Conservation (phyloP, 35 echinoderm and acorn worm genomes). For the Apostichopus californicus region DNA sequence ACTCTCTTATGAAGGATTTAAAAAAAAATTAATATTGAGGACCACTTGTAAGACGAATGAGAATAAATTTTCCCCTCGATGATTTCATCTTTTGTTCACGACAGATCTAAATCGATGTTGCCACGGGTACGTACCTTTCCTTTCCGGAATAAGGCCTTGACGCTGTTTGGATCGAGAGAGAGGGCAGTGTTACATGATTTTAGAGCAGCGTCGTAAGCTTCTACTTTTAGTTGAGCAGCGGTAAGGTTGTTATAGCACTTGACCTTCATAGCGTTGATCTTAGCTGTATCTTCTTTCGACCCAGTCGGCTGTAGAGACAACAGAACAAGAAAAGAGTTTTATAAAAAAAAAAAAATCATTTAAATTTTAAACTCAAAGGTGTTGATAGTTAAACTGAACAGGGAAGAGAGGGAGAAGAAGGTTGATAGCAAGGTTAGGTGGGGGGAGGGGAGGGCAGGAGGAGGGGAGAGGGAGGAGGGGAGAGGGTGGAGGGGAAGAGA, state of each 20-base stretch:
- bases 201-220: conserved; percentile 85
- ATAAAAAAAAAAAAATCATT: background rate
- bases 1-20: no score
- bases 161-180: conserved; percentile 75
- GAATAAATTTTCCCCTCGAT: no score
- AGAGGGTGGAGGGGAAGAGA: background rate
- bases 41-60: background rate
- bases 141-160: conserved; percentile 98
- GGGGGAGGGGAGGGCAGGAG: no score
- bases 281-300: conserved; percentile 37
- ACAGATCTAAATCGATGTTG: background rate
- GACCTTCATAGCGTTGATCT: conserved; percentile 59
- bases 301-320: background rate
- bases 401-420: no score
- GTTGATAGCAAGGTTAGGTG: no score
- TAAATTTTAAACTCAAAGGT: no score
- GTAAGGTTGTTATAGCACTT: conserved; percentile 97
- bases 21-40: no score
- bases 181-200: conserved; percentile 88
- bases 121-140: conserved; percentile 70
- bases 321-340: no score
- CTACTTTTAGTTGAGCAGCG: conserved; percentile 93
- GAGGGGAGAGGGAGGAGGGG: background rate
- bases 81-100: no score
- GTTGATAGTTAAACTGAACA: no score